A percentile compares a stretch with the other conserved stretches of the same genome.
phyloP scores from a whole-genome alignment of 2,888 invertebrate genomes.

The Lithophane semibrunnea region DNA sequence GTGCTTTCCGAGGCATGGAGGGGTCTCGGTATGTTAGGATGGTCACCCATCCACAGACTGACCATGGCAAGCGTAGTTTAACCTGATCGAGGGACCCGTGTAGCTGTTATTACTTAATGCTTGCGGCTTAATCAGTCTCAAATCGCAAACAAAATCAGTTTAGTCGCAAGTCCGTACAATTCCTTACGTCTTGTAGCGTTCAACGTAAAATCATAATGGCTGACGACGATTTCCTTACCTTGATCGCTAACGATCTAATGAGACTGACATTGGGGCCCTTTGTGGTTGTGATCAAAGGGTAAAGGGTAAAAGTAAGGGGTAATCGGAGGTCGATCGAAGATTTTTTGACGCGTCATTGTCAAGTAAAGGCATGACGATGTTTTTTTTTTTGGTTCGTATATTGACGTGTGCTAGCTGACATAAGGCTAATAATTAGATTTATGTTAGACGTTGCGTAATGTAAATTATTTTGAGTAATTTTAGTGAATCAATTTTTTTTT shows the following conservation, averaged over 20 bases:
- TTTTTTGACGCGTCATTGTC: neutral
- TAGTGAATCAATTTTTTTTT: no score
- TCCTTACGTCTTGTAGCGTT: constrained; percentile 15
- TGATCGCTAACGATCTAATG: constrained; percentile 39
- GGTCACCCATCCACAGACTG: no score
- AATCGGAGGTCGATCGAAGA: neutral
- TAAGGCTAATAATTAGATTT: no score
- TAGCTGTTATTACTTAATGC: neutral
- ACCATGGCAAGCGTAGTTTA: no score
- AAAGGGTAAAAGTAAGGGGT: constrained; percentile 7
- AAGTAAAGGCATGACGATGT: neutral
- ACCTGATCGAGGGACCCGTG: neutral
- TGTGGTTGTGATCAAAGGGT: constrained; percentile 37
- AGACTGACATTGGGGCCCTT: constrained; percentile 35
- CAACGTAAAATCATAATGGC: constrained; percentile 51
- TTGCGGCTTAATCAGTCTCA: neutral
- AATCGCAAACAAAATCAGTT: neutral
- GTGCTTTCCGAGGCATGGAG: no score
- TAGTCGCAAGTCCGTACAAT: constrained; percentile 3
- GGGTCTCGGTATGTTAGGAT: no score
- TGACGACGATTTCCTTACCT: constrained; percentile 42
- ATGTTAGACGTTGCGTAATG: no score
- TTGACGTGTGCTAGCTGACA: no score
- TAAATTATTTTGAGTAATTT: no score
- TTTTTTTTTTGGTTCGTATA: no score